Evolutionary conservation across 2,797 vertebrate genomes (phyloP), one percentile per base, ranked within the genome.

Genomic region (Yasuhikotakia modesta): DNA sequence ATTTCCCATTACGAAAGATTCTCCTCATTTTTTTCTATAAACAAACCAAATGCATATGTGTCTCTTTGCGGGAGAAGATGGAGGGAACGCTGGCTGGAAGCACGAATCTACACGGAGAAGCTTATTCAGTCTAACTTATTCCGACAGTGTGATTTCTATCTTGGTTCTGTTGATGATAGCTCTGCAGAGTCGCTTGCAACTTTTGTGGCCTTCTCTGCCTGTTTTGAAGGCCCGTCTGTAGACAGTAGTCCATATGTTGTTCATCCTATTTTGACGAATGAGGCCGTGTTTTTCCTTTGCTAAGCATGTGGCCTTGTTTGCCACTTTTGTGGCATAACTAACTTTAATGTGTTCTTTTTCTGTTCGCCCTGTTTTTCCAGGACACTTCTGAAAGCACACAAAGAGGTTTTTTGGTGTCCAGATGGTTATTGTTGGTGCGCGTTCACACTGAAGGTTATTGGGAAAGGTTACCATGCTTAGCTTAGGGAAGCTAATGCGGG

Each of bases 241-340:
- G 79, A 79, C 61, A 61, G 50, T 69, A 52, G 35, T 78, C 60
- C 83, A 64, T 82, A 77, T 88, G 80, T 81, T 75, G 76, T 86
- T 87, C 85, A 88, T 86, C 88, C 60, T 58, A 86, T 19, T 63
- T 71, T 87, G 84, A 88, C 80, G 86, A 87, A 88, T 83, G 12
- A 85, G 86, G 69, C 83, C 78, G 73, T 86, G 85, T 89, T 89
- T 89, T 85, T 88, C 82, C 85, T 85, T 76, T 52, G 58, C 81
- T 83, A 85, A 87, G 88, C 89, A 88, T 89, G 88, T 88, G 89
- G 89, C 87, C 85, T 85, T 5, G n/a, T 87, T 89, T 92, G 81
- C 83, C 85, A 83, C 81, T 85, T 81, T 83, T 85, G 90, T 55
- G 89, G 89, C 88, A 87, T 85, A 86, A 86, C 84, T 85, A 83